These are phyloP conservation scores for Catocala sponsa DNA, from an alignment of 2,888 invertebrate genomes.

Conservation along the genomic window DNA sequence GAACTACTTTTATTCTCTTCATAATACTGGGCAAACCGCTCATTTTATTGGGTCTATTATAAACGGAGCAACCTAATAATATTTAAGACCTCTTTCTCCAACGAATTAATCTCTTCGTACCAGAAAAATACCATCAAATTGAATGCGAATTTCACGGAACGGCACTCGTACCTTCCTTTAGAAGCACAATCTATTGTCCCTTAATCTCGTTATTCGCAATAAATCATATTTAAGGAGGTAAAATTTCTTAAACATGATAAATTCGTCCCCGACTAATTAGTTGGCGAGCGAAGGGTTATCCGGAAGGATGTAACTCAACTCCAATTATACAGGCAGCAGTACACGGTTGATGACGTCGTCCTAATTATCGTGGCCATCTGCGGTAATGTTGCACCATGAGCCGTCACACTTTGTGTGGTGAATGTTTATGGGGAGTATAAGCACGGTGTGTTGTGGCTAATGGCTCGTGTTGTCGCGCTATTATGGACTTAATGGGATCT, in stretches of 20 bases:
- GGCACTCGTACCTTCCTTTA: slow-evolving; percentile 10
- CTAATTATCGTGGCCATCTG: slow-evolving; percentile 39
- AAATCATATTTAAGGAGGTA: slow-evolving; percentile 44
- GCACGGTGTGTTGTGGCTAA: not conserved
- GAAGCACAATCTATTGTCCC: slow-evolving; percentile 21
- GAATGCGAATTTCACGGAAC: slow-evolving; percentile 9
- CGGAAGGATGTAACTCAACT: slow-evolving; percentile 49
- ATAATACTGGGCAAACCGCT: too few relatives aligned
- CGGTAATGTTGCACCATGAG: slow-evolving; percentile 24
- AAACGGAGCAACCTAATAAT: too few relatives aligned
- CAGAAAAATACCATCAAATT: slow-evolving; percentile 16
- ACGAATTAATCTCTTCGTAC: not conserved
- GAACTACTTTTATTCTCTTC: too few relatives aligned
- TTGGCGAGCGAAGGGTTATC: slow-evolving; percentile 38
- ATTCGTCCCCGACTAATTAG: slow-evolving; percentile 47
- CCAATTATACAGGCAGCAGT: slow-evolving; percentile 45
- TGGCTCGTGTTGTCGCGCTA: not conserved
- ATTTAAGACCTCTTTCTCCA: not conserved
- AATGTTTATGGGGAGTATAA: slow-evolving; percentile 13
- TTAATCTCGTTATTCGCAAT: slow-evolving; percentile 32
- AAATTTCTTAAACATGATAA: slow-evolving; percentile 52
- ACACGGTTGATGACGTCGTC: slow-evolving; percentile 13
- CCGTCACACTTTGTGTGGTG: slow-evolving; percentile 4
- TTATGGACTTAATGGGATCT: not conserved
- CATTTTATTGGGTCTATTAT: too few relatives aligned